Conservation (phyloP, 2,888 invertebrate genomes). For the Petrophora chlorosata region DNA sequence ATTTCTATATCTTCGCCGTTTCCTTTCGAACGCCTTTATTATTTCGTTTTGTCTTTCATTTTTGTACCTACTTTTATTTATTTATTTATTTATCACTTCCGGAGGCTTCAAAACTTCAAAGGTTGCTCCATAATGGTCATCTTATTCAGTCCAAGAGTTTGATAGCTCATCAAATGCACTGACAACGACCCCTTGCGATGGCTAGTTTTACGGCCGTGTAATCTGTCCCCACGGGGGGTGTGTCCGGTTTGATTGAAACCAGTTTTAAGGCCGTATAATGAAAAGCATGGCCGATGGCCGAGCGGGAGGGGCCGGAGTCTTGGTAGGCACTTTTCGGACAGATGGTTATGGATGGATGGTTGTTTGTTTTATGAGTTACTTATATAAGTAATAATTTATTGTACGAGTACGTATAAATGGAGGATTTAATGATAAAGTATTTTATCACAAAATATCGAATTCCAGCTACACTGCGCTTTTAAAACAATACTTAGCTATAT, state of each 20-base stretch:
- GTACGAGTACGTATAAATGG: too few species aligned
- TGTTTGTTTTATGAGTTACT: neutral
- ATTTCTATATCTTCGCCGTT: too few species aligned
- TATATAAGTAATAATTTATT: too few species aligned
- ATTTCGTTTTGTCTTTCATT: too few species aligned
- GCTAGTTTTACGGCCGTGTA: conserved; percentile 49
- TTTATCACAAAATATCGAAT: too few species aligned
- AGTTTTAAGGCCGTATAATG: conserved; percentile 22
- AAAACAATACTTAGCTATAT: too few species aligned
- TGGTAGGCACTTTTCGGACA: neutral
- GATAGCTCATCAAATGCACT: conserved; percentile 32
- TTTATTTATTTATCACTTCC: too few species aligned
- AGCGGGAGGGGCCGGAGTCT: conserved; percentile 1
- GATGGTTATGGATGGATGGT: neutral
- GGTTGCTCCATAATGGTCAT: conserved; percentile 23
- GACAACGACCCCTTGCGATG: conserved; percentile 32
- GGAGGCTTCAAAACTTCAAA: too few species aligned
- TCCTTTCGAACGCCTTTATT: too few species aligned
- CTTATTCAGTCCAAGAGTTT: conserved; percentile 28
- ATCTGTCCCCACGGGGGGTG: conserved; percentile 31
- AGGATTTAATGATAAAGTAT: too few species aligned
- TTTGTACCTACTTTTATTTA: too few species aligned
- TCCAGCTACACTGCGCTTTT: too few species aligned
- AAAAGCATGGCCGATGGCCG: conserved; percentile 15
- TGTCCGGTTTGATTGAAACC: conserved; percentile 36